Conservation (phyloP, 2,888 invertebrate genomes). For the Minunthozetes semirufus region DNA sequence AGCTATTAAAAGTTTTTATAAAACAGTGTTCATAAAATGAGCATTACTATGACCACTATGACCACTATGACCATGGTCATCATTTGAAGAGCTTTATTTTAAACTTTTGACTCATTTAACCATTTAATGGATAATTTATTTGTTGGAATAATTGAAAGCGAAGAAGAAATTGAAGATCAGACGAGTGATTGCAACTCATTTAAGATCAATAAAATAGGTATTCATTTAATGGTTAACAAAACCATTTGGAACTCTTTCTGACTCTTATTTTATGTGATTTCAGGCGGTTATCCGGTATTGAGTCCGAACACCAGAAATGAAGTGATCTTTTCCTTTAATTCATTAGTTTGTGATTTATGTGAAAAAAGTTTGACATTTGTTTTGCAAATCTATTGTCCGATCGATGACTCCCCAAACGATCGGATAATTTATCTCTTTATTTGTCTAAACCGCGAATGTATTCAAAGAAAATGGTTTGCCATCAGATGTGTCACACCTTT, state of each 20-base stretch:
- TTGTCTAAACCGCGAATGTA: slow-evolving; percentile 32
- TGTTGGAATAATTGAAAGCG: background rate
- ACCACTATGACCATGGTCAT: too few relatives aligned
- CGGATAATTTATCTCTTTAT: slow-evolving; percentile 34
- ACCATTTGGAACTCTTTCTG: too few relatives aligned
- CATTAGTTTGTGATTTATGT: slow-evolving; percentile 23
- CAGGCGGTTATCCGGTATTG: slow-evolving; percentile 35
- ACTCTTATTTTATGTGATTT: too few relatives aligned
- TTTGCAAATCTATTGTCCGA: slow-evolving; percentile 36
- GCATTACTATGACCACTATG: too few relatives aligned
- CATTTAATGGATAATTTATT: background rate
- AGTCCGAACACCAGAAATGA: background rate
- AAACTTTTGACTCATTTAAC: too few relatives aligned
- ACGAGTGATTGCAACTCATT: slow-evolving; percentile 21
- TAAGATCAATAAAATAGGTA: slow-evolving; percentile 33
- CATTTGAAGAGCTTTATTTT: too few relatives aligned
- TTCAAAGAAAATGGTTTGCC: slow-evolving; percentile 23
- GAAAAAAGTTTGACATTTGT: slow-evolving; percentile 3
- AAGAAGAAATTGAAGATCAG: slow-evolving; percentile 17
- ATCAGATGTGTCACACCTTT: background rate
- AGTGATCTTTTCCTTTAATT: background rate
- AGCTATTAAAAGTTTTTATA: too few relatives aligned
- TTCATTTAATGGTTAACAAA: background rate
- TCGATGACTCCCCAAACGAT: slow-evolving; percentile 31
- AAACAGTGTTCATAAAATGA: too few relatives aligned